These are phyloP conservation scores for Drosophila yakuba DNA, from an alignment of 1,140 invertebrate species.

Conservation along the genomic window DNA sequence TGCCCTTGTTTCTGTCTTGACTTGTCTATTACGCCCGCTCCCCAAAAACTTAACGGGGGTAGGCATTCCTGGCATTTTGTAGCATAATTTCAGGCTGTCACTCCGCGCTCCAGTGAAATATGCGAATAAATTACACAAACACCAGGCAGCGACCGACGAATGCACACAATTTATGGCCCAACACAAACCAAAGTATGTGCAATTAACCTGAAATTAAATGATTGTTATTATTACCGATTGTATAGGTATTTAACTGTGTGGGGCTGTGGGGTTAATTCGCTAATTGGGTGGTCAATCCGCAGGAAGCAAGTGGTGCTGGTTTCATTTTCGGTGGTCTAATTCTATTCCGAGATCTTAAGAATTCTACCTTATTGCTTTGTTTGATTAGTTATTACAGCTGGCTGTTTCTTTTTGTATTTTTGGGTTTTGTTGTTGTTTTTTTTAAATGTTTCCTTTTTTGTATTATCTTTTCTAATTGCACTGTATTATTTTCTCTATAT, in stretches of 20 bases:
- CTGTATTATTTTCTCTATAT: background rate
- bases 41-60: conserved; percentile 3
- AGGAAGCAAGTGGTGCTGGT: background rate
- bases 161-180: conserved; percentile 60
- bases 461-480: background rate
- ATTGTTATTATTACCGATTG: conserved; percentile 53
- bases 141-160: conserved; percentile 13
- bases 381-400: background rate
- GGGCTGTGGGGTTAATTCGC: conserved; percentile 5
- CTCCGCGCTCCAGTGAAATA: conserved; percentile 47
- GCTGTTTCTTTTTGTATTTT: background rate
- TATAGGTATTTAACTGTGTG: conserved; percentile 1
- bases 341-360: background rate
- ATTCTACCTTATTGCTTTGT: background rate
- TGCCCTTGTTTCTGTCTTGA: conserved; percentile 16
- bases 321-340: background rate
- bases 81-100: conserved; percentile 78
- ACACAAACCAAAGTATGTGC: conserved; percentile 44
- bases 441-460: background rate
- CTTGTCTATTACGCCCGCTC: background rate
- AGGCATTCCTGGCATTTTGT: conserved; percentile 68
- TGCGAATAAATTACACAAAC: conserved; percentile 73
- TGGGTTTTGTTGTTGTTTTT: background rate
- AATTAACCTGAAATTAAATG: conserved; percentile 80
- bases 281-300: conserved; percentile 5